Base-by-base conservation (phyloP, 1,140 invertebrate genomes). In the Zaprionus vittiger region DNA sequence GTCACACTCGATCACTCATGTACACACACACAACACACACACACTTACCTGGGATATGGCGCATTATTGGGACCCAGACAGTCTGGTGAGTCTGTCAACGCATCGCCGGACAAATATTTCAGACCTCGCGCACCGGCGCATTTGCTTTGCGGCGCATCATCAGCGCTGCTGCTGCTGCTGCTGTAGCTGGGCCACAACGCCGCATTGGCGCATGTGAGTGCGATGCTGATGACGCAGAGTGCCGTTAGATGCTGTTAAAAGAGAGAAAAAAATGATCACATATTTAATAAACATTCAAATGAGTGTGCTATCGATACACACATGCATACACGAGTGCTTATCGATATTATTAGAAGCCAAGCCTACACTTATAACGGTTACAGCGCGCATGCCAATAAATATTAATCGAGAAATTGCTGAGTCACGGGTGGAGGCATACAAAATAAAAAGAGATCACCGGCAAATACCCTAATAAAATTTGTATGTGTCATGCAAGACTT, bases 71-170 rank as follows among this genome's bases (percentile, higher is more conserved):
- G 97, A 24, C 97, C 97, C 47, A 96, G 83, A 83, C 96, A 97
- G 76, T 97, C 95, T 4, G 93, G 93, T 12, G 95, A 94, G 89
- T 97, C 96, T 63, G 94, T 95, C 20, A 98, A 93, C 2, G 97
- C 97, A 92, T 98, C 96, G 7, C 97, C 97, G 95, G 96, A 97
- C 7, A 97, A 93, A 90, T 97, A 97, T 93, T 97, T 97, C 55
- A 97, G 92, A 24, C 95, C 95, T 67, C 81, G 93, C 56, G 94
- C 94, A 31, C 94, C 94, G 84, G 94, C 90, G 82, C 95, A 96
- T 92, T 94, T 94, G 70, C 93, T 93, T 12, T 63, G 52, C 49
- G 83, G 79, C 74, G 87, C 81, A 69, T 76, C 38, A 84, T 92
- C 59, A 80, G 81, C 59, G 26, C 69, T 71, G 68, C 69, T 78